These are phyloP conservation scores for Lordiphosa andalusiaca DNA, from an alignment of 2,888 invertebrate genomes.

Conservation along the genomic window DNA sequence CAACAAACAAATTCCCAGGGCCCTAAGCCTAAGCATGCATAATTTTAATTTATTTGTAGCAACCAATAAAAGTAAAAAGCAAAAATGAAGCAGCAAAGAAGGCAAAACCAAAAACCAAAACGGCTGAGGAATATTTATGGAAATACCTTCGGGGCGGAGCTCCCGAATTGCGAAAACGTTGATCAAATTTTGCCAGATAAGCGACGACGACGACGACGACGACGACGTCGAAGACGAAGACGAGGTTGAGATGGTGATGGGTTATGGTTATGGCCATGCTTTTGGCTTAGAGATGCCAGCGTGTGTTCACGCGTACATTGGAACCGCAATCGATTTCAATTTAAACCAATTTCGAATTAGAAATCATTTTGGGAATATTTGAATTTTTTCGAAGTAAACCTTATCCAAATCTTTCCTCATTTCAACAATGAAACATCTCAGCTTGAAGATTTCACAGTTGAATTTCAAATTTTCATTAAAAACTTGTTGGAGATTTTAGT, in stretches of 20 bases:
- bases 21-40: conserved; percentile 68
- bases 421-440: no score
- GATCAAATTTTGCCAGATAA: conserved; percentile 75
- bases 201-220: conserved; percentile 43
- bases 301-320: not conserved
- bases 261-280: conserved; percentile 35
- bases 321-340: no score
- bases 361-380: no score
- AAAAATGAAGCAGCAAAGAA: conserved; percentile 29
- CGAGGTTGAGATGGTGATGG: conserved; percentile 42
- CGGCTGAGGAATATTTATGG: conserved; percentile 66
- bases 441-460: no score
- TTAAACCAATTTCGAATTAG: no score
- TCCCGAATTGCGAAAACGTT: conserved; percentile 79
- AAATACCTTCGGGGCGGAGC: conserved; percentile 79
- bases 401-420: no score
- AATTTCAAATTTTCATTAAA: no score
- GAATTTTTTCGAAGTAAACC: no score
- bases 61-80: conserved; percentile 67
- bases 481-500: no score
- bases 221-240: conserved; percentile 16
- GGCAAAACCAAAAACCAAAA: conserved; percentile 29
- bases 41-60: conserved; percentile 75
- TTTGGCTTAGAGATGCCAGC: conserved; percentile 20
- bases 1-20: conserved; percentile 56